These are phyloP conservation scores for Indicator maculatus DNA, from an alignment of 2,113 vertebrate species.

Conservation along the genomic window DNA sequence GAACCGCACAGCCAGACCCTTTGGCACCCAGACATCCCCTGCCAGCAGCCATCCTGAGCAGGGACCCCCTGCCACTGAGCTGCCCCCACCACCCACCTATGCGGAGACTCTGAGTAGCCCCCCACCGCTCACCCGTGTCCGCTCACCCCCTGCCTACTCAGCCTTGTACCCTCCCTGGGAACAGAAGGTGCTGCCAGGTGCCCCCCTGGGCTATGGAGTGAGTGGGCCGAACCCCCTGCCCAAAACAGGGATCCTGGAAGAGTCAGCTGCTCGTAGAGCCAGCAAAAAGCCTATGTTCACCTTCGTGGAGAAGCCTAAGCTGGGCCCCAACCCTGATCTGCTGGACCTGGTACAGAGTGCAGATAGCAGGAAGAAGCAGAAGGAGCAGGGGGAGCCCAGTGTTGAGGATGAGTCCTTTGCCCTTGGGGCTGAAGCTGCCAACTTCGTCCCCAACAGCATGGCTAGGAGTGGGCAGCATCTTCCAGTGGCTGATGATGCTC, in stretches of 20 bases:
- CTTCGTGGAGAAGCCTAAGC: slow-evolving; percentile 91
- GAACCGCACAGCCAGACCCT: slow-evolving; percentile 92
- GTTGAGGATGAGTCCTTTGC: slow-evolving; percentile 89
- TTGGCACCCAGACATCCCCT: slow-evolving; percentile 76
- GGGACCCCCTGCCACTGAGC: slow-evolving; percentile 53
- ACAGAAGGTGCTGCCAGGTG: slow-evolving; percentile 73
- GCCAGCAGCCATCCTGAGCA: neutral
- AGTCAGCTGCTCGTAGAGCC: slow-evolving; percentile 76
- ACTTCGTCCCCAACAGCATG: slow-evolving; percentile 81
- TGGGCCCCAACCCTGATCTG: slow-evolving; percentile 92
- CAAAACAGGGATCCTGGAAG: slow-evolving; percentile 91
- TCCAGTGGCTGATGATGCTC: slow-evolving; percentile 3
- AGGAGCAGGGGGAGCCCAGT: slow-evolving; percentile 76
- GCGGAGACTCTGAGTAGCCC: slow-evolving; percentile 80
- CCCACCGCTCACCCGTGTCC: slow-evolving; percentile 74
- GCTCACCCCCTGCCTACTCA: slow-evolving; percentile 76
- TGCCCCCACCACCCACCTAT: slow-evolving; percentile 83
- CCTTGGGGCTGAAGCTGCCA: slow-evolving; percentile 93
- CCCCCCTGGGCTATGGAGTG: slow-evolving; percentile 18
- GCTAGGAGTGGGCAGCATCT: slow-evolving; percentile 45
- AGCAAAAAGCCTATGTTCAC: slow-evolving; percentile 94
- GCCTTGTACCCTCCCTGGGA: slow-evolving; percentile 77
- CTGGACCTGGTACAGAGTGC: slow-evolving; percentile 91
- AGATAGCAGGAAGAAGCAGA: slow-evolving; percentile 86
- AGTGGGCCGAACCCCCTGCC: slow-evolving; percentile 45